These are phyloP conservation scores for Micromussa lordhowensis DNA, from an alignment of 92 coral and sea anemone species.

Conservation along the genomic window DNA sequence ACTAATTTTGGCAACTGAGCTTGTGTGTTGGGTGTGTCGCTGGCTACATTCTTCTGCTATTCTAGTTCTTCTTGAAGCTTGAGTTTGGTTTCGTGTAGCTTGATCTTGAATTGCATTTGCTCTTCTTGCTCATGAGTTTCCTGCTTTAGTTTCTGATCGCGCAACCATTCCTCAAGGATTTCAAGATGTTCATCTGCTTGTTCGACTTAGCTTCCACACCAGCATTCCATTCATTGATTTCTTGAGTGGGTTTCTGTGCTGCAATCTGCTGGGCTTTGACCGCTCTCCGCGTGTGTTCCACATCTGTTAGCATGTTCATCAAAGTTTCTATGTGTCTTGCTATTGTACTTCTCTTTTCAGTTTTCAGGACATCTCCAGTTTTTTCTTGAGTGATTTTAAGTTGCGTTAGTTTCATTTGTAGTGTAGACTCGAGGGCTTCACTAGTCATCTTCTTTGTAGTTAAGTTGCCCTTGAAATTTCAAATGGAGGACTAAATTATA, in stretches of 20 bases:
- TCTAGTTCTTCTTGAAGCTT: constrained; percentile 29
- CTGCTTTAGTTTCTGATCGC: constrained; percentile 6
- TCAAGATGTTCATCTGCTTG: constrained; percentile 37
- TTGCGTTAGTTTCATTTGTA: constrained; percentile 10
- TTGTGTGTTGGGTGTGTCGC: background rate
- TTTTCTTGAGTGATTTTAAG: too few relatives aligned
- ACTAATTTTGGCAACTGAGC: constrained; percentile 34
- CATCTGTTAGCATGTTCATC: constrained; percentile 33
- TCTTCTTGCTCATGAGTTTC: constrained; percentile 35
- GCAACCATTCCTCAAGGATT: constrained; percentile 43
- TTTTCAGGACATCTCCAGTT: too few relatives aligned
- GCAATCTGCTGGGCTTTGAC: constrained; percentile 47
- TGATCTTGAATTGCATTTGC: too few relatives aligned
- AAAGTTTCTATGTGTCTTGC: constrained; percentile 2
- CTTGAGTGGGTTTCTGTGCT: constrained; percentile 4
- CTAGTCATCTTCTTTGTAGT: too few relatives aligned
- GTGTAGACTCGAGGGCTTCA: background rate
- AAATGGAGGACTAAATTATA: too few relatives aligned
- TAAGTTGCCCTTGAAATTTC: too few relatives aligned
- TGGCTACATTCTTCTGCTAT: background rate
- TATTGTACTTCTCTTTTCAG: too few relatives aligned
- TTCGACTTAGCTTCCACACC: constrained; percentile 16
- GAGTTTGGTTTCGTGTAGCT: constrained; percentile 44
- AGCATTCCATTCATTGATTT: constrained; percentile 46
- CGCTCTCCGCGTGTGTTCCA: constrained; percentile 30